Evolutionary conservation across 2,113 vertebrate genomes (phyloP).

Genomic region (Scytalopus superciliaris): DNA sequence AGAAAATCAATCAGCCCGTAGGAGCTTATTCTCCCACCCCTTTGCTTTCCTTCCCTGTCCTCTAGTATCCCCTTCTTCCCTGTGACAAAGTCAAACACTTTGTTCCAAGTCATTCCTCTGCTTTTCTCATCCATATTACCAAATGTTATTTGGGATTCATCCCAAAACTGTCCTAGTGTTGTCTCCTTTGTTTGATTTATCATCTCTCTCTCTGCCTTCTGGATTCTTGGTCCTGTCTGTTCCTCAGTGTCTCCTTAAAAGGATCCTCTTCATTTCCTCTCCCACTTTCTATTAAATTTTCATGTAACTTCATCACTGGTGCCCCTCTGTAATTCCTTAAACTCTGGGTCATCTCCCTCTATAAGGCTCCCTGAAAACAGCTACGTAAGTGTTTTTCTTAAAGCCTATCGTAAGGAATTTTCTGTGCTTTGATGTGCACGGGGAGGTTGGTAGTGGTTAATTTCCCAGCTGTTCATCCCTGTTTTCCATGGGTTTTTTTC

Average conservation of each 20-base stretch:
- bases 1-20: background rate
- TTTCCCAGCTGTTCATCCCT: background rate
- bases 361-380: background rate
- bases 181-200: background rate
- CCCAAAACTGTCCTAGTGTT: background rate
- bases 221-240: background rate
- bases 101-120: background rate
- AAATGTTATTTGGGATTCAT: background rate
- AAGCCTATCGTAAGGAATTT: background rate
- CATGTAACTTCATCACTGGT: background rate
- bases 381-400: background rate
- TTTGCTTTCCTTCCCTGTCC: background rate
- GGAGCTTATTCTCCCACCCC: background rate
- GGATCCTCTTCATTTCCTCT: background rate
- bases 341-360: background rate
- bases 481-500: background rate
- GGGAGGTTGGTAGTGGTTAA: background rate
- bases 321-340: background rate
- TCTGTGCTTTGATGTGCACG: background rate
- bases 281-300: background rate
- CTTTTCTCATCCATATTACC: background rate
- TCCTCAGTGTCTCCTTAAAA: background rate
- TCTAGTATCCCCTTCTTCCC: background rate
- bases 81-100: background rate
- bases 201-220: background rate